Base-by-base conservation (phyloP, 2,797 vertebrate species). In the Amniataba percoides region DNA sequence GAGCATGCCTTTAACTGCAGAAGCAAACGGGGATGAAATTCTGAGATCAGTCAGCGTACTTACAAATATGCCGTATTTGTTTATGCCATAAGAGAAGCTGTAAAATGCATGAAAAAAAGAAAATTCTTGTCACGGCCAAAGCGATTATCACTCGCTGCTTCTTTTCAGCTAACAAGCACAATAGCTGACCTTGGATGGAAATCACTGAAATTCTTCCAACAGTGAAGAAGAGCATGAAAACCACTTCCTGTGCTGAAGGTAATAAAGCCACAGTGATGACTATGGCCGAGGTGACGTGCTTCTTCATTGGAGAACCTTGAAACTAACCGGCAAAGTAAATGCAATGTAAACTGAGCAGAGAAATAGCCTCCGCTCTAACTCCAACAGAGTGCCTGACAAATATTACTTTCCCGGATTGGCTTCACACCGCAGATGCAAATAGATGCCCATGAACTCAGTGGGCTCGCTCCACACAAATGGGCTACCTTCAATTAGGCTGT, bases 191-290 rank as follows among this genome's bases (percentile, higher is more conserved):
- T 90, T 83, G 83, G 40, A 23, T 56, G 42, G 56, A 86, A 83
- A 89, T 66, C 1, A 66, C 72, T 80, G 13, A 66, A 80, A 70
- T 80, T 80, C 39, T 27, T 64, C 21, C 42, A 77, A 79, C 31
- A 25, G 25, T 34, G 40, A 69, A 55, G 79, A 81, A 53, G 31
- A 55, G 57, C 64, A 70, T 40, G 34, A 85, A 36, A 80, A 81
- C 82, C 64, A 58, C 69, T 80, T 89, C 81, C 76, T 52, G 61
- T 36, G 62, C 67, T 88, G 59, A 81, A 84, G 84, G 83, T 83
- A 85, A 74, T 60, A 19, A 74, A 65, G 61, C 48, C 55, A 55
- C 49, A 3, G 21, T 2, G 67, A 56, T 18, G 74, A 66, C 71
- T 61, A 55, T 46, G 16, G 68, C 14, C n/a, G 62, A 53, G 13